phyloP scores from a whole-genome alignment of 2,888 invertebrate genomes.

The Alsophila aescularia region DNA sequence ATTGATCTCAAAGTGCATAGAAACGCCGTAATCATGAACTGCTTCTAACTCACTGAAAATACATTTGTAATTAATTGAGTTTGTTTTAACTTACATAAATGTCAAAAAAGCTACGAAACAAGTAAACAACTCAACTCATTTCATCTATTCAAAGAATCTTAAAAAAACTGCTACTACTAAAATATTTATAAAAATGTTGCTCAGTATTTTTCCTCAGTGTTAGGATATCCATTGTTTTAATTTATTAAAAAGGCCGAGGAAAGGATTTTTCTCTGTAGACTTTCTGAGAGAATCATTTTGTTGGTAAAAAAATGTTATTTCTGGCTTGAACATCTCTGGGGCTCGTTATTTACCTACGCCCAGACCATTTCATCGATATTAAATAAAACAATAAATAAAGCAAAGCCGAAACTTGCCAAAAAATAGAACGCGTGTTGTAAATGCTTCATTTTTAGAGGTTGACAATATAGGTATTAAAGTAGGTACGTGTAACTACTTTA shows the following conservation, averaged over 20 bases:
- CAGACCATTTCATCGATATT: not conserved
- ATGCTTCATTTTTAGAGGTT: too few species aligned
- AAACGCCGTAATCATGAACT: too few species aligned
- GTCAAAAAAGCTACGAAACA: not conserved
- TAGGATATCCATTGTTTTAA: constrained; percentile 2
- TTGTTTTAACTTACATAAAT: too few species aligned
- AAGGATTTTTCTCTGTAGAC: constrained; percentile 1
- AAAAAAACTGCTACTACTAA: not conserved
- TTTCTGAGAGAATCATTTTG: constrained; percentile 11
- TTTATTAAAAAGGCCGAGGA: constrained; percentile 3
- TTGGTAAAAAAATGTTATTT: not conserved
- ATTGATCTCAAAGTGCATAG: too few species aligned
- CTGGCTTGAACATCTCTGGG: not conserved
- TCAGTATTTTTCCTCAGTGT: not conserved
- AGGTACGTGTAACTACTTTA: too few species aligned
- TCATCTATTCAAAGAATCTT: not conserved
- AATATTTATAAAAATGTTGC: not conserved
- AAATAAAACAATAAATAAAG: not conserved
- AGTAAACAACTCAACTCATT: not conserved
- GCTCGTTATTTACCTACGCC: not conserved
- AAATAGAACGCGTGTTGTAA: too few species aligned
- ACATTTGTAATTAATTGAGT: too few species aligned
- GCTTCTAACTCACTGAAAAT: too few species aligned
- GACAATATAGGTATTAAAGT: too few species aligned
- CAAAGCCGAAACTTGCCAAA: not conserved